Conservation (phyloP, 2,113 vertebrate species). For the Alces alces region DNA sequence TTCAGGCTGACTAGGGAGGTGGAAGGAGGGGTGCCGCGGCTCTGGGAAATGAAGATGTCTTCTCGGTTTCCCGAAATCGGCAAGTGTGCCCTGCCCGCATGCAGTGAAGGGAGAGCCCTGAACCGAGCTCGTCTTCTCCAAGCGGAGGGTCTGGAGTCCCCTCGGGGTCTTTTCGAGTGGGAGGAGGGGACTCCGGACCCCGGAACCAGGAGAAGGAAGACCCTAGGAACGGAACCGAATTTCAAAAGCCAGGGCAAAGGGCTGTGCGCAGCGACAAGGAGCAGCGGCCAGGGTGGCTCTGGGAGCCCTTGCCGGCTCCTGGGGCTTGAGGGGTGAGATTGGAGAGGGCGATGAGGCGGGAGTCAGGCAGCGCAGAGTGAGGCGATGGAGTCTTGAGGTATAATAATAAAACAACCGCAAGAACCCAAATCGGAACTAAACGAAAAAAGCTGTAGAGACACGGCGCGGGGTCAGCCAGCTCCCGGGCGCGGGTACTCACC, state of each 20-base stretch:
- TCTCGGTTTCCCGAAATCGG: conserved; percentile 61
- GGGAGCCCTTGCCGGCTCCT: neutral
- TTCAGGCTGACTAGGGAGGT: conserved; percentile 76
- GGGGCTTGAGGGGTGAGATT: conserved; percentile 10
- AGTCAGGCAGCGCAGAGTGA: neutral
- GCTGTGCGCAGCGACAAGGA: neutral
- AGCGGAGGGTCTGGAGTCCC: neutral
- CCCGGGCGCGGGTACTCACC: conserved; percentile 56
- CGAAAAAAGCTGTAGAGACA: conserved; percentile 1
- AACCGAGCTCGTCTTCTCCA: neutral
- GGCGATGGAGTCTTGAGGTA: conserved; percentile 25
- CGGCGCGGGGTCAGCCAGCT: neutral
- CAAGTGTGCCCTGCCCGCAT: neutral
- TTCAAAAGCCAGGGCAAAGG: conserved; percentile 12
- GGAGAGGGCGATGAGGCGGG: conserved; percentile 60
- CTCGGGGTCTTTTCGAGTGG: neutral
- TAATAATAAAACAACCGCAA: conserved; percentile 34
- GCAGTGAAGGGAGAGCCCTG: conserved; percentile 44
- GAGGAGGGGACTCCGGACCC: neutral
- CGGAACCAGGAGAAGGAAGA: neutral
- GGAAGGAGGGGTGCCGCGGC: conserved; percentile 71
- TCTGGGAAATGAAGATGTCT: conserved; percentile 83
- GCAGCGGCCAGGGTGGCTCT: neutral
- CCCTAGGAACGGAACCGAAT: conserved; percentile 32
- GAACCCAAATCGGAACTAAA: conserved; percentile 56